Conservation (phyloP, 2,113 vertebrate genomes). For the Excalfactoria chinensis region DNA sequence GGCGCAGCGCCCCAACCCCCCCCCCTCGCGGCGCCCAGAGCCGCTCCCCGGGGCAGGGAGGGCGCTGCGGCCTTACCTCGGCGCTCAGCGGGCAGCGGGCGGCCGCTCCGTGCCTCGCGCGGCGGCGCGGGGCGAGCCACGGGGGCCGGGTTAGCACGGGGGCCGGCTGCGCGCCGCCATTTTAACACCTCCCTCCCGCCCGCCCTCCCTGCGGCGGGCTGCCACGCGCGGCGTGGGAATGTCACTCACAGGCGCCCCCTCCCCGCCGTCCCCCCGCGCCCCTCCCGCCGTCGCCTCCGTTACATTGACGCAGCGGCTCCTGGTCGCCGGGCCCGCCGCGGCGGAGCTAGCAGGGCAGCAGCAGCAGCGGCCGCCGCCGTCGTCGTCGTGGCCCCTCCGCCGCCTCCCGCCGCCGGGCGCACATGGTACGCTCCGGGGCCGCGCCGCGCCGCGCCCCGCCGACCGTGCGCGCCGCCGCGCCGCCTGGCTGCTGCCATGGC, state of each 20-base stretch:
- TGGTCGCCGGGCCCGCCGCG: neutral
- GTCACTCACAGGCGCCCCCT: neutral
- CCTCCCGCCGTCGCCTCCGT: neutral
- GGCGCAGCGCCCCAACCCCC: neutral
- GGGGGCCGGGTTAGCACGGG: conserved; percentile 53
- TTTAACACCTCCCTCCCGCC: neutral
- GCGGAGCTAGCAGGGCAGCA: neutral
- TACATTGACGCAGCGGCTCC: neutral
- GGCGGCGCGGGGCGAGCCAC: neutral
- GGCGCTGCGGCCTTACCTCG: neutral
- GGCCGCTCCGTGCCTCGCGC: conserved; percentile 52
- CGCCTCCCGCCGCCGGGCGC: neutral
- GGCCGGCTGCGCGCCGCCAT: conserved; percentile 42
- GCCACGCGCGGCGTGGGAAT: neutral
- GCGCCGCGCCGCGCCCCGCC: neutral
- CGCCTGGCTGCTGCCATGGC: conserved; percentile 59
- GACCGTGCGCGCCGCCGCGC: neutral
- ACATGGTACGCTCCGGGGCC: conserved; percentile 53
- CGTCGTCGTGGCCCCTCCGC: neutral
- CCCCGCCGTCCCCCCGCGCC: neutral
- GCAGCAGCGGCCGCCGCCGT: neutral
- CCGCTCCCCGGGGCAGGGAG: neutral
- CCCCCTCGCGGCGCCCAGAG: conserved; percentile 61
- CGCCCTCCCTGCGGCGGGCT: neutral
- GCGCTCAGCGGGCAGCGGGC: conserved; percentile 6